These are phyloP conservation scores for Artibeus lituratus DNA, from an alignment of 2,797 vertebrate species.

Conservation along the genomic window DNA sequence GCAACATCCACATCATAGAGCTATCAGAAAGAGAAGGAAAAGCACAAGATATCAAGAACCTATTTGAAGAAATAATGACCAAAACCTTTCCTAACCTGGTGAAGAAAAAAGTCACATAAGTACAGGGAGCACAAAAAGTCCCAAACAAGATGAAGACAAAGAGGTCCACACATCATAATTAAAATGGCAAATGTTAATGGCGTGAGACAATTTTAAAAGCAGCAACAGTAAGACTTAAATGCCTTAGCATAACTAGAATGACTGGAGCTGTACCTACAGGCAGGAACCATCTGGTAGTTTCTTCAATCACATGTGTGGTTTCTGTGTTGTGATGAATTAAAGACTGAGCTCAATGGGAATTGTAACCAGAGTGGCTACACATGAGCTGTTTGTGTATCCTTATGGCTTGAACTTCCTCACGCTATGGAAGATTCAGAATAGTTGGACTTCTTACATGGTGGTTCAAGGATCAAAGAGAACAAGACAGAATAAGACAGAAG, in stretches of 20 bases:
- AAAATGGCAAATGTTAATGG: too few relatives aligned
- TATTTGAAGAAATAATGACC: too few relatives aligned
- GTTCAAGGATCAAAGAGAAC: background rate
- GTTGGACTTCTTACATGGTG: background rate
- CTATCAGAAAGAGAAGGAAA: too few relatives aligned
- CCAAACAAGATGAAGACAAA: too few relatives aligned
- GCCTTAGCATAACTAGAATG: background rate
- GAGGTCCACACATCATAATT: too few relatives aligned
- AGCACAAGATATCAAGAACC: too few relatives aligned
- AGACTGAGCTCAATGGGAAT: background rate
- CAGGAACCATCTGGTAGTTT: background rate
- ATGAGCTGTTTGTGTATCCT: background rate
- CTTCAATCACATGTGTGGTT: background rate
- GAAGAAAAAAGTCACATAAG: too few relatives aligned
- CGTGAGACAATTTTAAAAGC: too few relatives aligned
- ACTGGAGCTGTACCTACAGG: background rate
- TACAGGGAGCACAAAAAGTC: too few relatives aligned
- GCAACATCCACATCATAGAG: too few relatives aligned
- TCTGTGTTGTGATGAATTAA: background rate
- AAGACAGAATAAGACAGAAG: background rate
- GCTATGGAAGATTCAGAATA: background rate
- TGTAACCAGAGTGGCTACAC: background rate
- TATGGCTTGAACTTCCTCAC: background rate
- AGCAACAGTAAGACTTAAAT: too few relatives aligned
- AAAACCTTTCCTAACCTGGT: too few relatives aligned